A percentile compares a stretch with the other conserved stretches of the same genome.
Evolutionary conservation across 2,797 vertebrate species (phyloP).

Genomic region (Enteromius thamalakanensis): DNA sequence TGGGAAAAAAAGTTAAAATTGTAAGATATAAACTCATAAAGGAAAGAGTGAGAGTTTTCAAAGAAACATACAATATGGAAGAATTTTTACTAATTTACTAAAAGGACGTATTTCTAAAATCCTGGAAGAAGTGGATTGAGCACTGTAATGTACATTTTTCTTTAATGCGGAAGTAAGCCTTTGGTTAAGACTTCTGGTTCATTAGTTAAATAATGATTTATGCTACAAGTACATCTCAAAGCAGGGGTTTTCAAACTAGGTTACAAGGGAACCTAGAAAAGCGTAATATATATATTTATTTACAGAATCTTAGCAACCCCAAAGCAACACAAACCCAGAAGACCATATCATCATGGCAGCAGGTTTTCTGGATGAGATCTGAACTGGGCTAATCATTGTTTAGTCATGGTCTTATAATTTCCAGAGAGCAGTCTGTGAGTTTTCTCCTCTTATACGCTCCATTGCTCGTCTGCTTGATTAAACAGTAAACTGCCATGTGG

Average conservation of each 20-base stretch:
- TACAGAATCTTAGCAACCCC: constrained; percentile 3
- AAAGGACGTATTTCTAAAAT: too few species aligned
- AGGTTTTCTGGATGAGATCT: constrained; percentile 28
- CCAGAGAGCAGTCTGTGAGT: constrained; percentile 31
- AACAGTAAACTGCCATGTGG: constrained; percentile 40
- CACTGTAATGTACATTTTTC: too few species aligned
- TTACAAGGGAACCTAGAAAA: not conserved
- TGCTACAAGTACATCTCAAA: not conserved
- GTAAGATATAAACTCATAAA: too few species aligned
- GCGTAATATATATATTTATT: too few species aligned
- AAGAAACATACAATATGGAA: too few species aligned
- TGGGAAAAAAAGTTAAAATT: not conserved
- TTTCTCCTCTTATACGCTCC: constrained; percentile 31
- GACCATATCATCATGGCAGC: constrained; percentile 3
- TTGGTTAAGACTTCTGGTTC: too few species aligned
- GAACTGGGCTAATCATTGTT: constrained; percentile 31
- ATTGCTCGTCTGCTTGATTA: constrained; percentile 36
- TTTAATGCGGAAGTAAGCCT: too few species aligned
- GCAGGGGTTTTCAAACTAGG: not conserved
- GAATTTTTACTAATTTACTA: too few species aligned
- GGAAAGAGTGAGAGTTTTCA: not conserved
- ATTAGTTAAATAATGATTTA: not conserved
- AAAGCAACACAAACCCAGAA: constrained; percentile 13
- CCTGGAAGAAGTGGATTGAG: too few species aligned
- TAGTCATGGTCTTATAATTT: constrained; percentile 31